These are phyloP conservation scores for Eristalinus aeneus DNA, from an alignment of 2,888 invertebrate genomes.

Conservation along the genomic window DNA sequence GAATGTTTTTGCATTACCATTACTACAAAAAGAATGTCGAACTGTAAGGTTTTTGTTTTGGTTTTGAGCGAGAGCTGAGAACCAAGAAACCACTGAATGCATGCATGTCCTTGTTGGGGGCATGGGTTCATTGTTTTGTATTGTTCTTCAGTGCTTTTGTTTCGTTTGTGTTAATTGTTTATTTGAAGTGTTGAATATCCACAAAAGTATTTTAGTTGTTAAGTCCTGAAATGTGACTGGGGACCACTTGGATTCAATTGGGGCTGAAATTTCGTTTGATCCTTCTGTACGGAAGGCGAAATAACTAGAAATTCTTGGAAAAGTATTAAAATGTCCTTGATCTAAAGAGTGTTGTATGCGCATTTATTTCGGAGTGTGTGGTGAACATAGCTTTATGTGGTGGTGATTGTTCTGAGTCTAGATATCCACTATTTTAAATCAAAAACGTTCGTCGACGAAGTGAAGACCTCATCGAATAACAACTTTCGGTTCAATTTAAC, in stretches of 20 bases:
- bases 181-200: not conserved
- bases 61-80: not conserved
- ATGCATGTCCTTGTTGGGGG: conserved; percentile 17
- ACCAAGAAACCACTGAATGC: conserved; percentile 22
- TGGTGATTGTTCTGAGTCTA: too few species aligned
- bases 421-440: too few species aligned
- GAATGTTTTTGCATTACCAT: conserved; percentile 79
- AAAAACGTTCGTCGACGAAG: too few species aligned
- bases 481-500: too few species aligned
- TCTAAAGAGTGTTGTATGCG: too few species aligned
- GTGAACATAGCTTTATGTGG: too few species aligned
- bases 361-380: too few species aligned
- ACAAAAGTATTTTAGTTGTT: conserved; percentile 34
- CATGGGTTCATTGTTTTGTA: not conserved
- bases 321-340: too few species aligned
- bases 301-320: too few species aligned
- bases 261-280: not conserved
- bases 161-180: conserved; percentile 1
- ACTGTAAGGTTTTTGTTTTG: conserved; percentile 73
- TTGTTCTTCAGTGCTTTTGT: not conserved
- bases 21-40: conserved; percentile 78
- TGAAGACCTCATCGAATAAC: too few species aligned
- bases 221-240: conserved; percentile 12
- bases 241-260: conserved; percentile 30
- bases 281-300: too few species aligned